Percentiles rank a stretch among this genome's conserved stretches.
Evolutionary conservation across 2,797 vertebrate species (phyloP).

Genomic region (Peromyscus eremicus): DNA sequence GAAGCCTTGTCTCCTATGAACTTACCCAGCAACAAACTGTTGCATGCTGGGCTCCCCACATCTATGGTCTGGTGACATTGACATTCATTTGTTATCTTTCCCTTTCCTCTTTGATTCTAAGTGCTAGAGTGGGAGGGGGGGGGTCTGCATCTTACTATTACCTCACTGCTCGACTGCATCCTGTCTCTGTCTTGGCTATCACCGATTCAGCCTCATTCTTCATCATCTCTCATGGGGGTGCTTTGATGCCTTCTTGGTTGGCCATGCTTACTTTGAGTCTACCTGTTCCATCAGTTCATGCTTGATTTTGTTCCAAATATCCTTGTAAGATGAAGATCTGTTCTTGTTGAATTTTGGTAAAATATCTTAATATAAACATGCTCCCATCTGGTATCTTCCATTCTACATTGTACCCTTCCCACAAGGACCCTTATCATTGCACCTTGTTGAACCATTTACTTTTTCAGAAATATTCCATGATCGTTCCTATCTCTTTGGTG

Average conservation of each 20-base stretch:
- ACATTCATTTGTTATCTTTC: neutral
- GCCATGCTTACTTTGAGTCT: neutral
- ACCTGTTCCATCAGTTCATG: neutral
- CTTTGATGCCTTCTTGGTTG: neutral
- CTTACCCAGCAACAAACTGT: neutral
- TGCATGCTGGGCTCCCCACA: neutral
- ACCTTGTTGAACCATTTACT: neutral
- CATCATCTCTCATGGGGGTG: neutral
- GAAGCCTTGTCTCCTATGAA: neutral
- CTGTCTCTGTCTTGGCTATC: neutral
- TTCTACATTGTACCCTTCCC: neutral
- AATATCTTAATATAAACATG: neutral
- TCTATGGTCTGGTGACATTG: neutral
- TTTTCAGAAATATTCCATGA: neutral
- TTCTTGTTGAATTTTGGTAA: slow-evolving; percentile 17
- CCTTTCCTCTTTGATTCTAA: neutral
- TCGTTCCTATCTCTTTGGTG: neutral
- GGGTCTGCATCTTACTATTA: neutral
- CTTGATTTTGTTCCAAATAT: neutral
- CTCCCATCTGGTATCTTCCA: neutral
- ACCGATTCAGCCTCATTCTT: neutral
- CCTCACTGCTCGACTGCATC: neutral
- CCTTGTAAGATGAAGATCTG: neutral
- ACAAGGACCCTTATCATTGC: neutral
- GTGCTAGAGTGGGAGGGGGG: neutral